Evolutionary conservation across 2,888 invertebrate genomes (phyloP).

Genomic region (Agrochola macilenta): DNA sequence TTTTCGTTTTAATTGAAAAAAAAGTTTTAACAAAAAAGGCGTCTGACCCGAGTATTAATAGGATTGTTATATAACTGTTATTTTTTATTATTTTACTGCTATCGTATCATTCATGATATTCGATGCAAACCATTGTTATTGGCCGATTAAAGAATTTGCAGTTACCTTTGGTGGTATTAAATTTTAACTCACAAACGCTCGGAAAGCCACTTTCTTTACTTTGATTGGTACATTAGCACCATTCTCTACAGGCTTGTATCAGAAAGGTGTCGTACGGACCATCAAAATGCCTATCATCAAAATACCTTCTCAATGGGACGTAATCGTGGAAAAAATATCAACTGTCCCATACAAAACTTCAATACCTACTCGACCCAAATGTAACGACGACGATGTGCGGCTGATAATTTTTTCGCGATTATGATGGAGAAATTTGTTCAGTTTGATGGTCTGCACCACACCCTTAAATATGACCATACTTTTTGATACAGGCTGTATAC

Average conservation of each 20-base stretch:
- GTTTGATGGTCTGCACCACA: neutral
- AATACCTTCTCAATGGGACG: no score
- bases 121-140: conserved; percentile 34
- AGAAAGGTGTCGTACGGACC: neutral
- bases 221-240: conserved; percentile 9
- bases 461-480: neutral
- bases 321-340: no score
- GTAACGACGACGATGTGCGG: no score
- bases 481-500: neutral
- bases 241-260: neutral
- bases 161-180: conserved; percentile 23
- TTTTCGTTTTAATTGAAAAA: conserved; percentile 37
- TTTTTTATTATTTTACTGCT: conserved; percentile 21
- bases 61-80: conserved; percentile 6
- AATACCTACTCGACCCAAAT: no score
- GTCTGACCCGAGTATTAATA: conserved; percentile 72
- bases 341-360: no score
- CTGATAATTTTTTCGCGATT: neutral
- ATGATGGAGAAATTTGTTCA: no score
- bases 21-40: conserved; percentile 36
- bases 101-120: conserved; percentile 17
- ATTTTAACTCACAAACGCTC: conserved; percentile 46
- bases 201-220: conserved; percentile 25
- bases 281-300: no score
- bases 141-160: conserved; percentile 19